A percentile compares a stretch with the other conserved stretches of the same genome.
Conservation (phyloP, 2,888 invertebrate species). For the Priocnemis perturbator region DNA sequence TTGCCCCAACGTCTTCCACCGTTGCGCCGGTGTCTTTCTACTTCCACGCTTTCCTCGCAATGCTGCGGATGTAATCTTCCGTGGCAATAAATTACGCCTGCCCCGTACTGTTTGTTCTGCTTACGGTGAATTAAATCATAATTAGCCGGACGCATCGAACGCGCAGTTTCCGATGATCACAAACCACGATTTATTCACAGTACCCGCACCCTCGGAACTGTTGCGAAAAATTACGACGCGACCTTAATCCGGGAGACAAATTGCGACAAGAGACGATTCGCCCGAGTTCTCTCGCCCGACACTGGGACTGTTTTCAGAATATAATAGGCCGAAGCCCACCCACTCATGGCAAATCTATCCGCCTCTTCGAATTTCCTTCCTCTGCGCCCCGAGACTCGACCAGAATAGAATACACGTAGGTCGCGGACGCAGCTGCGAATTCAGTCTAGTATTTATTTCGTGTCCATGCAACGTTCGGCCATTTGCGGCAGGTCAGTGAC, state of each 20-base stretch:
- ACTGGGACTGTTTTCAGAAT: not conserved
- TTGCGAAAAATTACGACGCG: no score
- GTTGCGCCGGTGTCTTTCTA: not conserved
- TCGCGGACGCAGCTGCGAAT: conserved; percentile 47
- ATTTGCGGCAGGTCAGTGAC: conserved; percentile 57
- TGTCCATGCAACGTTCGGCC: conserved; percentile 41
- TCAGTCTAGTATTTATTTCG: conserved; percentile 53
- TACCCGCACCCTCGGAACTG: no score
- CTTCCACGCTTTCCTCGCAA: conserved; percentile 4
- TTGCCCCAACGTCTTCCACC: not conserved
- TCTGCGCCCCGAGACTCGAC: conserved; percentile 15
- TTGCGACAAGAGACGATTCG: no score
- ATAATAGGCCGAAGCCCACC: conserved; percentile 31
- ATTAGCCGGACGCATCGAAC: no score
- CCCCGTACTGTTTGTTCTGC: no score
- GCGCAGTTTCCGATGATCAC: no score
- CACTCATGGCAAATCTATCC: conserved; percentile 25
- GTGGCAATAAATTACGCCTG: no score
- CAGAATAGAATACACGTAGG: conserved; percentile 53
- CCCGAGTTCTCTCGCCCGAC: not conserved
- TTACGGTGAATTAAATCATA: no score
- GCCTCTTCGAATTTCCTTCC: conserved; percentile 26
- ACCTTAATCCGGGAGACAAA: no score
- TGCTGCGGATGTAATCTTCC: not conserved
- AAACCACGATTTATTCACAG: no score